These are phyloP conservation scores for Corynorhinus townsendii DNA, from an alignment of 2,113 vertebrate species.

Conservation along the genomic window DNA sequence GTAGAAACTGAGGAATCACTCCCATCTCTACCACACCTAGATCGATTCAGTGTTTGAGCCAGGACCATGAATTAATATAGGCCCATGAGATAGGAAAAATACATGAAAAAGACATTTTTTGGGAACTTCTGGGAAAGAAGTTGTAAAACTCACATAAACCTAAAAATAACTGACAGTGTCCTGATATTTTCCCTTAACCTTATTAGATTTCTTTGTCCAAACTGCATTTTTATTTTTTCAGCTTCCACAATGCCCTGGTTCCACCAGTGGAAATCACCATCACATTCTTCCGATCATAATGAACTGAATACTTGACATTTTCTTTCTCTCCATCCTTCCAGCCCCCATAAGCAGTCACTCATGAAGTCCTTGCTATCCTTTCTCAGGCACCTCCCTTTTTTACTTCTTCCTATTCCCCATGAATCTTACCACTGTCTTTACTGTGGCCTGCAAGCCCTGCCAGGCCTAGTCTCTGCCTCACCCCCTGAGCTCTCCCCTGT, in stretches of 20 bases:
- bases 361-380: neutral
- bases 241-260: neutral
- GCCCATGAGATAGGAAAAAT: neutral
- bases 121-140: conserved; percentile 15
- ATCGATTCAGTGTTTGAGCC: neutral
- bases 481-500: neutral
- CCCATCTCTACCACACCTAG: neutral
- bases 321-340: neutral
- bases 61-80: neutral
- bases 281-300: neutral
- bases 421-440: too few relatives aligned
- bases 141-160: conserved; percentile 15
- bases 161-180: neutral
- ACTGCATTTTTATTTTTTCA: neutral
- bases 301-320: neutral
- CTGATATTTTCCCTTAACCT: neutral
- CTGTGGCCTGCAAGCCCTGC: neutral
- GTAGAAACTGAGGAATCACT: neutral
- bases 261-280: neutral
- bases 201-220: neutral
- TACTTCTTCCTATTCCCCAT: neutral
- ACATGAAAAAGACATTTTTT: conserved; percentile 18
- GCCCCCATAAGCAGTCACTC: neutral
- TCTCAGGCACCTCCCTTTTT: neutral
- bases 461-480: too few relatives aligned